Evolutionary conservation across 2,797 vertebrate species (phyloP).

Genomic region (Sternarchorhynchus goeldii): DNA sequence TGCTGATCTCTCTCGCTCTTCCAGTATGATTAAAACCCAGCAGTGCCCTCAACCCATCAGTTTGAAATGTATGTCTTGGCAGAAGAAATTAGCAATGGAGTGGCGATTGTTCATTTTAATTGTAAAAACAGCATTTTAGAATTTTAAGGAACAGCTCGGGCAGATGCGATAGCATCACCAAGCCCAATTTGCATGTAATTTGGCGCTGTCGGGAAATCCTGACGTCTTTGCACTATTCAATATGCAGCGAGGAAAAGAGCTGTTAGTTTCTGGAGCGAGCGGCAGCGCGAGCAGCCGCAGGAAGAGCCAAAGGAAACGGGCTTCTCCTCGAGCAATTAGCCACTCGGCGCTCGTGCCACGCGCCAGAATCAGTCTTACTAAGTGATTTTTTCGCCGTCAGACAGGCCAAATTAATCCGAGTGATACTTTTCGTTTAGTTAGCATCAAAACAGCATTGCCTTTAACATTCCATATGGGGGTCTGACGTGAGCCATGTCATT

Average conservation of each 20-base stretch:
- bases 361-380: conserved; percentile 72
- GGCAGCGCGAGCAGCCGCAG: conserved; percentile 14
- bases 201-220: conserved; percentile 58
- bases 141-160: conserved; percentile 57
- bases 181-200: conserved; percentile 71
- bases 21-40: conserved; percentile 61
- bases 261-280: conserved; percentile 49
- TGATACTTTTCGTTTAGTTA: conserved; percentile 80
- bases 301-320: conserved; percentile 31
- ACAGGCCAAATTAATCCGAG: conserved; percentile 75
- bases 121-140: conserved; percentile 65
- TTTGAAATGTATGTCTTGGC: conserved; percentile 68
- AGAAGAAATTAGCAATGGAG: conserved; percentile 52
- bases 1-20: conserved; percentile 57
- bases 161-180: conserved; percentile 68
- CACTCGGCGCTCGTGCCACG: conserved; percentile 66
- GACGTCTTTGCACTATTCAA: conserved; percentile 57
- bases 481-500: conserved; percentile 71
- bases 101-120: conserved; percentile 69
- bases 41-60: conserved; percentile 48
- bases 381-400: conserved; percentile 79
- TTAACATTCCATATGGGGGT: conserved; percentile 77
- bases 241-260: conserved; percentile 66
- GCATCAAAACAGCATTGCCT: conserved; percentile 74
- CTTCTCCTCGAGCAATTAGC: conserved; percentile 71